Evolutionary conservation across 1,140 invertebrate genomes (phyloP).

Genomic region (Apis cerana): DNA sequence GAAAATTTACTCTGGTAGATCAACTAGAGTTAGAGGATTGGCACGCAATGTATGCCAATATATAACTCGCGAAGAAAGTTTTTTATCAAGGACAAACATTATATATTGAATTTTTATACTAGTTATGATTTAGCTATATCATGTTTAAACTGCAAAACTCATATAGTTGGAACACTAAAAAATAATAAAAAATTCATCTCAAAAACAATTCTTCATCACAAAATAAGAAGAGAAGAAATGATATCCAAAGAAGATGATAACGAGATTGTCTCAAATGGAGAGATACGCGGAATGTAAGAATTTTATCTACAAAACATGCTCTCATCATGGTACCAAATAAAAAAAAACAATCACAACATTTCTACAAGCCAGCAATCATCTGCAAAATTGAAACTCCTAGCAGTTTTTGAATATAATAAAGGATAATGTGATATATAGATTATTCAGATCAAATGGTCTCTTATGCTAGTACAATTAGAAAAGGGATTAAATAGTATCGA

Average conservation of each 20-base stretch:
- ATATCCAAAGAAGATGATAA: slow-evolving; percentile 34
- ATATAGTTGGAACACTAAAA: slow-evolving; percentile 78
- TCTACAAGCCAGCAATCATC: slow-evolving; percentile 39
- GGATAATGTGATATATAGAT: slow-evolving; percentile 69
- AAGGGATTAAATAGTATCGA: too few species aligned
- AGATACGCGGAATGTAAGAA: slow-evolving; percentile 64
- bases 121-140: slow-evolving; percentile 49
- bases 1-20: slow-evolving; percentile 67
- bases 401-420: slow-evolving; percentile 36
- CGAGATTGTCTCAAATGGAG: slow-evolving; percentile 71
- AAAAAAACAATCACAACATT: neutral
- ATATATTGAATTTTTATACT: slow-evolving; percentile 28
- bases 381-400: slow-evolving; percentile 60
- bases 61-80: slow-evolving; percentile 52
- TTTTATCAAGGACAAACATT: slow-evolving; percentile 7
- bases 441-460: slow-evolving; percentile 69
- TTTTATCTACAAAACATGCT: slow-evolving; percentile 56
- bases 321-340: slow-evolving; percentile 41
- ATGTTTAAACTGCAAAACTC: slow-evolving; percentile 69
- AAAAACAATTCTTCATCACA: slow-evolving; percentile 61
- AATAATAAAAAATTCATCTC: slow-evolving; percentile 70
- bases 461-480: slow-evolving; percentile 65
- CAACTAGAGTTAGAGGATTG: slow-evolving; percentile 41
- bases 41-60: slow-evolving; percentile 30
- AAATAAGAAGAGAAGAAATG: slow-evolving; percentile 75